Percentiles rank a stretch among this genome's conserved stretches.
Evolutionary conservation across 2,888 invertebrate genomes (phyloP).

Genomic region (Drosophila limbata): DNA sequence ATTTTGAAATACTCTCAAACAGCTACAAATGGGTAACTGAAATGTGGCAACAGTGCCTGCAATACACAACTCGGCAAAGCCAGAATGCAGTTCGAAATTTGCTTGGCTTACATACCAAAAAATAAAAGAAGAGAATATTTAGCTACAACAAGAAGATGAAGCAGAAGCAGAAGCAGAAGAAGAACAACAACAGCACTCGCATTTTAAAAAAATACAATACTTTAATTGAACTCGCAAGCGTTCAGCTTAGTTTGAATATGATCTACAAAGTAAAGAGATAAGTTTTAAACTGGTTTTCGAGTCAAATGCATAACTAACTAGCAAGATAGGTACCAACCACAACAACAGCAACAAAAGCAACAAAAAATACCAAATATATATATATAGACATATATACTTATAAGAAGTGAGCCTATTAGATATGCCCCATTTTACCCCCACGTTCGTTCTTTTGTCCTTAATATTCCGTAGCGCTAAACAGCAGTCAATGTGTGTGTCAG

Average conservation of each 20-base stretch:
- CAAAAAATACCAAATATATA: conserved; percentile 11
- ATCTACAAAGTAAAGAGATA: conserved; percentile 36
- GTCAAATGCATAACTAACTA: conserved; percentile 27
- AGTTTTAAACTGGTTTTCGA: conserved; percentile 40
- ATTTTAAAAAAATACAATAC: conserved; percentile 49
- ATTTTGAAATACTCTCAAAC: conserved; percentile 1
- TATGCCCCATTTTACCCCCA: conserved; percentile 1
- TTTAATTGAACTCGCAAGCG: conserved; percentile 35
- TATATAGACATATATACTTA: conserved; percentile 13
- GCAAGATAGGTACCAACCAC: conserved; percentile 31
- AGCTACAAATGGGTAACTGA: conserved; percentile 53
- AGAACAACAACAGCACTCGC: conserved; percentile 73
- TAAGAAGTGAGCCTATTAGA: conserved; percentile 35
- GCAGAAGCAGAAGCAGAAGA: conserved; percentile 18
- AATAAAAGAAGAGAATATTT: conserved; percentile 10
- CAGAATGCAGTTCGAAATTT: conserved; percentile 24
- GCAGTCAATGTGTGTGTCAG: conserved; percentile 72
- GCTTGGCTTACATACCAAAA: conserved; percentile 14
- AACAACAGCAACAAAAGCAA: conserved; percentile 16
- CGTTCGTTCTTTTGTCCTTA: conserved; percentile 22
- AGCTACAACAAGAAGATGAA: conserved; percentile 8
- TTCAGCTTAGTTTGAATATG: conserved; percentile 51
- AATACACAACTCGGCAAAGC: conserved; percentile 6
- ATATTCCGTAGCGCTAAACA: conserved; percentile 54
- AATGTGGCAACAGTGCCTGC: conserved; percentile 51